Evolutionary conservation across 2,888 invertebrate species (phyloP), one percentile per base, ranked within the genome.

Genomic region (Silvanus unidentatus): DNA sequence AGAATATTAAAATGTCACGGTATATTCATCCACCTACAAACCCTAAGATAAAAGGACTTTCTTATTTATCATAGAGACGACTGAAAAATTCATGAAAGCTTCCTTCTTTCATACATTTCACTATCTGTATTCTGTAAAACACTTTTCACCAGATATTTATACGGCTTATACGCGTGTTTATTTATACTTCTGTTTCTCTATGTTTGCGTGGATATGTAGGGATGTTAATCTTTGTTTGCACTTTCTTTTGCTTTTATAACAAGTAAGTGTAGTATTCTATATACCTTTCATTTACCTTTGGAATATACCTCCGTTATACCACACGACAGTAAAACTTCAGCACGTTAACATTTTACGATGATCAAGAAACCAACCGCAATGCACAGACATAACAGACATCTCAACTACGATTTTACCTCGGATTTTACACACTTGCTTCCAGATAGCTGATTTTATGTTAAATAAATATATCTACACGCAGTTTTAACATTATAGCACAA

Each of bases 31-130:
- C 22, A 22, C 22, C 22, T 22, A 32, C 32, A 16, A 53, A 48
- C 48, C 41, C 45, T 39, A 44, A 58, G 55, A 59, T 60, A 57
- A 59, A 59, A 57, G 55, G 49, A 54, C 52, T 58, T 59, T 59
- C 61, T 58, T 61, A 59, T 61, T 61, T 61, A 61, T 59, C 61
- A 58, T 59, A 55, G 47, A 58, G 61, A 61, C 53, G 59, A 54
- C 56, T 47, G 55, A 57, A 59, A 58, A 58, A 58, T 59, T 58
- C 57, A 57, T 59, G 57, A 59, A 57, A 55, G 54, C 57, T 47
- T 42, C 43, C 45, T 49, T 44, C 53, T 45, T 52, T 2, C 30
- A 13, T n/a, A 15, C 22, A n/a, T 53, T 51, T 40, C 45, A 46
- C 44, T 46, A 51, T 53, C 44, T 45, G n/a, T n/a, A n/a, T n/a